phyloP scores from a whole-genome alignment of 2,888 invertebrate species.

The Meteorus colon region DNA sequence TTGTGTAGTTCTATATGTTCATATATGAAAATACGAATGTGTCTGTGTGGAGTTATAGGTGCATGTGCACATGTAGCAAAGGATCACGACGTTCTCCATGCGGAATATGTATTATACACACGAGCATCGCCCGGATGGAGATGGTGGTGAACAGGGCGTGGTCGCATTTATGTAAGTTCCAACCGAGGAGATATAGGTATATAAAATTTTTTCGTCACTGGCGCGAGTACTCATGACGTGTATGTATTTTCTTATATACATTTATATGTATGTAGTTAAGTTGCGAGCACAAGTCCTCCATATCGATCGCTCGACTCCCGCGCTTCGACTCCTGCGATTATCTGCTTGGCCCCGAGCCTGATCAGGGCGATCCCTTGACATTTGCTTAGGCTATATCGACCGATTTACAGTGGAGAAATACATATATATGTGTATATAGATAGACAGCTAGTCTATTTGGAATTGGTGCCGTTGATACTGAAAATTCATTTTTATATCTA shows the following conservation, averaged over 20 bases:
- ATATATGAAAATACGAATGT: neutral
- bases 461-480: too few relatives aligned
- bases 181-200: conserved; percentile 41
- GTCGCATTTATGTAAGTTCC: conserved; percentile 70
- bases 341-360: conserved; percentile 56
- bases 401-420: neutral
- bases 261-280: conserved; percentile 17
- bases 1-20: neutral
- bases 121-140: conserved; percentile 48
- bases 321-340: conserved; percentile 56
- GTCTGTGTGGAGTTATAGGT: neutral
- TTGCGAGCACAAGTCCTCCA: conserved; percentile 36
- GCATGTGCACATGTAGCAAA: conserved; percentile 8
- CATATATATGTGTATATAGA: neutral
- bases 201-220: conserved; percentile 67
- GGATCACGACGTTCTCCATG: conserved; percentile 13
- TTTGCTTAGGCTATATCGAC: conserved; percentile 50
- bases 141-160: conserved; percentile 67
- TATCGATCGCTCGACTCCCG: conserved; percentile 61
- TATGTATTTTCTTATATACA: neutral
- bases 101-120: conserved; percentile 31
- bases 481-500: too few relatives aligned
- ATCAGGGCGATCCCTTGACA: conserved; percentile 60
- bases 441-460: neutral
- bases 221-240: conserved; percentile 33